Conservation (phyloP, 2,888 invertebrate genomes). For the Drosophila acutilabella region DNA sequence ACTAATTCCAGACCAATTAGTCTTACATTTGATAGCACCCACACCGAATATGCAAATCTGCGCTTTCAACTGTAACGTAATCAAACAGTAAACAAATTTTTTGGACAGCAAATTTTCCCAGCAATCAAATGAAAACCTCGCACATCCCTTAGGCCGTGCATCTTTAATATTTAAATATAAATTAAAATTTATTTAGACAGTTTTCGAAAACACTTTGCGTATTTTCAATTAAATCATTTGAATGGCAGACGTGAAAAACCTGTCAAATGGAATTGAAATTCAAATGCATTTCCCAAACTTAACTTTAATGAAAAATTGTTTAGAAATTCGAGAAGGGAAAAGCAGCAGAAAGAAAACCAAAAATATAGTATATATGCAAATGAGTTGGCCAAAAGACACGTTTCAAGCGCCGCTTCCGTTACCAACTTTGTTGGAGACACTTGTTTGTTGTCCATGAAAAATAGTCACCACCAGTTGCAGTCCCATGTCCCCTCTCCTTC, state of each 20-base stretch:
- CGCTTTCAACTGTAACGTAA: conserved; percentile 58
- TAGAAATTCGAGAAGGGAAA: conserved; percentile 27
- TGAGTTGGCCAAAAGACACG: conserved; percentile 68
- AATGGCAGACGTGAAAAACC: conserved; percentile 55
- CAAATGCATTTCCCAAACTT: conserved; percentile 49
- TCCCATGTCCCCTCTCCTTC: background rate
- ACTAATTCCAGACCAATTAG: conserved; percentile 46
- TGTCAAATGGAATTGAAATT: conserved; percentile 64
- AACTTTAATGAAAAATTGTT: conserved; percentile 42
- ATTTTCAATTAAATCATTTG: conserved; percentile 74
- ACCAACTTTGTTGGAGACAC: conserved; percentile 54
- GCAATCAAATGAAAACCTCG: conserved; percentile 23
- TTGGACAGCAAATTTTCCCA: conserved; percentile 59
- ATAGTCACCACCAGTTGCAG: conserved; percentile 38
- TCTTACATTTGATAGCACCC: conserved; percentile 39
- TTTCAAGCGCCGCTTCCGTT: conserved; percentile 72
- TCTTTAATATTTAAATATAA: conserved; percentile 51
- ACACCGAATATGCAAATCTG: conserved; percentile 36
- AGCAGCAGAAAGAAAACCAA: conserved; percentile 13
- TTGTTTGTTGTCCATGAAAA: conserved; percentile 56
- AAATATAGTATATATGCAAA: conserved; percentile 68
- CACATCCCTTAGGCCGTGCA: background rate
- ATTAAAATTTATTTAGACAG: conserved; percentile 32
- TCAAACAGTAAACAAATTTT: conserved; percentile 7
- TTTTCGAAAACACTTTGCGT: conserved; percentile 60